Percentiles rank a stretch among this genome's conserved stretches.
These are phyloP conservation scores for Mycogona germanica DNA, from an alignment of 2,888 invertebrate genomes.

Conservation along the genomic window DNA sequence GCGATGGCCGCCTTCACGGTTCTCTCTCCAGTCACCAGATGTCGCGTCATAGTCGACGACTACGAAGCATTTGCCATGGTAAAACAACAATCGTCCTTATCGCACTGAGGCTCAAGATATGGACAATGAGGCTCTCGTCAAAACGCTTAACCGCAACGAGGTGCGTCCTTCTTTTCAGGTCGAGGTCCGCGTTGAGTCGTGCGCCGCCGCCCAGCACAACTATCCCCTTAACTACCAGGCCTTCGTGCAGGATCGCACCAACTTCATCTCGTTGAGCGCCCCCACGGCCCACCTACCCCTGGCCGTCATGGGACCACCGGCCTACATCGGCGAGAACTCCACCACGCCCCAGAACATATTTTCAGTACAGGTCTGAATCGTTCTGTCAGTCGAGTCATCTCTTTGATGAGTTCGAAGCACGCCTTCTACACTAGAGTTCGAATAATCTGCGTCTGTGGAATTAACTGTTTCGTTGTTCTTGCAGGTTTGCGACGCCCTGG, in stretches of 20 bases:
- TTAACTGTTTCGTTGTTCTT: too few relatives aligned
- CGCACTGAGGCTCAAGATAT: too few relatives aligned
- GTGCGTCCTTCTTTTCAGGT: neutral
- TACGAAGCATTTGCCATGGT: constrained; percentile 14
- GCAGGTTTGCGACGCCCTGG: constrained; percentile 1
- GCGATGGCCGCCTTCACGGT: constrained; percentile 5
- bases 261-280: constrained; percentile 1
- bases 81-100: neutral
- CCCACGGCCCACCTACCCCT: constrained; percentile 10
- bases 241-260: neutral
- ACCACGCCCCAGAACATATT: constrained; percentile 3
- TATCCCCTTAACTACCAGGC: constrained; percentile 10
- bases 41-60: neutral
- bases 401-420: too few relatives aligned
- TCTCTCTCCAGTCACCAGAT: constrained; percentile 5
- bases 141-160: too few relatives aligned
- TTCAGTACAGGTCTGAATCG: constrained; percentile 1
- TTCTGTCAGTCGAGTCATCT: neutral
- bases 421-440: too few relatives aligned
- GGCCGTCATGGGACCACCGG: constrained; percentile 10
- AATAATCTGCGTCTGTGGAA: too few relatives aligned
- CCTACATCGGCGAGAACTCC: neutral
- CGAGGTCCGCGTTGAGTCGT: neutral
- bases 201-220: neutral
- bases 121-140: too few relatives aligned